A percentile compares a stretch with the other conserved stretches of the same genome.
These are phyloP conservation scores for silkworm (Bombyx mori) DNA, from an alignment of 1,140 invertebrate genomes.

Conservation along the genomic window ASM3026992v2 NC_085128.1:4410001-4410500, in stretches of 20 bases:
- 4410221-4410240: slow-evolving; percentile 43
- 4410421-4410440: slow-evolving; percentile 63
- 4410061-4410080: slow-evolving; percentile 44
- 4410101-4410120: slow-evolving; percentile 67
- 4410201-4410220: slow-evolving; percentile 52
- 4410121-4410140: slow-evolving; percentile 63
- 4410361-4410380: slow-evolving; percentile 9
- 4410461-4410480: slow-evolving; percentile 64
- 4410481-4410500: slow-evolving; percentile 70
- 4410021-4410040: slow-evolving; percentile 57
- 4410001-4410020: slow-evolving; percentile 65
- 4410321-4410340: slow-evolving; percentile 46
- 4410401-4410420: slow-evolving; percentile 43
- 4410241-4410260: slow-evolving; percentile 38
- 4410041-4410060: slow-evolving; percentile 41
- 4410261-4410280: slow-evolving; percentile 66
- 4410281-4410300: slow-evolving; percentile 64
- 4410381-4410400: slow-evolving; percentile 33
- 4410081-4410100: slow-evolving; percentile 65
- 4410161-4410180: slow-evolving; percentile 28
- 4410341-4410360: slow-evolving; percentile 36
- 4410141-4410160: slow-evolving; percentile 59
- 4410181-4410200: slow-evolving; percentile 43
- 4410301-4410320: slow-evolving; percentile 39
- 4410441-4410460: slow-evolving; percentile 55